Base-by-base conservation (phyloP, 2,888 invertebrate species). In the Chloroclystis v-ata region DNA sequence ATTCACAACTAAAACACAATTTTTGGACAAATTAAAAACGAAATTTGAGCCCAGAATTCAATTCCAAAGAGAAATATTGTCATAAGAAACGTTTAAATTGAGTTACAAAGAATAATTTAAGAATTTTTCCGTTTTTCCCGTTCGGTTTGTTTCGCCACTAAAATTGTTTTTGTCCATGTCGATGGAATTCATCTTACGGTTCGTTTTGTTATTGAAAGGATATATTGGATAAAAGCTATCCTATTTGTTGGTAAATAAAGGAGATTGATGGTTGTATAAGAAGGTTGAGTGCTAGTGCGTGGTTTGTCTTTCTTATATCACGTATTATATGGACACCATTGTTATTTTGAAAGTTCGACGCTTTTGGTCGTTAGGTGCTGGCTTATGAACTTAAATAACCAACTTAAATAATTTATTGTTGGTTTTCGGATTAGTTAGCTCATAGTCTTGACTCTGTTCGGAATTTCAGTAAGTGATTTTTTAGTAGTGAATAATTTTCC, bases 241-340 rank as follows among this genome's bases (percentile, higher is more conserved):
- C 37, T 49, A 49, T 49, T 49, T 44, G 37, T 49, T 28, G 26
- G 40, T 37, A 49, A 44, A 49, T 49, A 49, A 41, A 37, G 37
- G 10, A 49, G 41, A 49, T 44, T 40, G 37, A 49, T 44, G 28
- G 40, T 44, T 41, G 37, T 44, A 41, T 35, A 28, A 40, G 40
- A 35, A 9, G 1, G 9, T 28, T 9, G 28, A 9, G 28, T 9
- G 10, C 9, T 3, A 10, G 6, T n/a, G 28, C 28, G 9, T n/a
- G 28, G 6, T 28, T 28, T 10, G 2, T n/a, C 1, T 9, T 28
- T 10, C 1, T 28, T 28, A 10, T n/a, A n/a, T n/a, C n/a, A n/a
- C n/a, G n/a, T n/a, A n/a, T n/a, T n/a, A n/a, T n/a, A n/a, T n/a
- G n/a, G n/a, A n/a, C 9, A 8, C 26, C 4, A 26, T 6, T 8